These are phyloP conservation scores for Bergia puertoricense DNA, from an alignment of 92 coral and sea anemone genomes.

Conservation along the genomic window DNA sequence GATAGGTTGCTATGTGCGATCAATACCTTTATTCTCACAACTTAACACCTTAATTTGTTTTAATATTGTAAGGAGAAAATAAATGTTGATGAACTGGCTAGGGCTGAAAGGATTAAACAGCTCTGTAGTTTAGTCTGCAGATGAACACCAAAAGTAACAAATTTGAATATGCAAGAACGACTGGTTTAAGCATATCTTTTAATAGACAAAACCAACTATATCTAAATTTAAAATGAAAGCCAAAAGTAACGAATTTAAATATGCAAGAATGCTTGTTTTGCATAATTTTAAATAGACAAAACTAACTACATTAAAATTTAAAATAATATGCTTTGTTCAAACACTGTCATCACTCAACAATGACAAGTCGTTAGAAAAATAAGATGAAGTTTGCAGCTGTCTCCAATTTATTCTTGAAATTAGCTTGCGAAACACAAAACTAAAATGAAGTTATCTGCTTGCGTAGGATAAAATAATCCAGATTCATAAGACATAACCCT, in stretches of 20 bases:
- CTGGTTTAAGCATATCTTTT: neutral
- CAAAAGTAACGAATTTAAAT: neutral
- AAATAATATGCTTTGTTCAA: neutral
- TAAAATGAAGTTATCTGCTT: neutral
- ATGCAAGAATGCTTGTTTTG: slow-evolving; percentile 6
- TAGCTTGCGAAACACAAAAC: neutral
- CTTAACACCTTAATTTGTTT: too few species aligned
- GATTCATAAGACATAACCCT: neutral
- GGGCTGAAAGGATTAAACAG: too few species aligned
- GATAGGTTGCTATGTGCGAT: too few species aligned
- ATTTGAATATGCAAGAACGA: neutral
- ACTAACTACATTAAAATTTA: neutral
- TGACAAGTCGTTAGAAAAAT: neutral
- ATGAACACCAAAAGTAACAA: too few species aligned
- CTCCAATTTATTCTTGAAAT: too few species aligned
- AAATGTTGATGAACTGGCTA: too few species aligned
- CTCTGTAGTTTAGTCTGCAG: too few species aligned
- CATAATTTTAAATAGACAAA: neutral
- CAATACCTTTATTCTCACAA: too few species aligned
- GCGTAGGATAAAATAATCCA: neutral
- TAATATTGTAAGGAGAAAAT: too few species aligned
- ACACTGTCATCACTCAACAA: neutral
- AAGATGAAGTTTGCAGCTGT: slow-evolving; percentile 1
- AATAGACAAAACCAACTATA: too few species aligned
- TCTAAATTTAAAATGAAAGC: neutral